Conservation (phyloP, 2,797 vertebrate genomes). For the Macropodus opercularis region DNA sequence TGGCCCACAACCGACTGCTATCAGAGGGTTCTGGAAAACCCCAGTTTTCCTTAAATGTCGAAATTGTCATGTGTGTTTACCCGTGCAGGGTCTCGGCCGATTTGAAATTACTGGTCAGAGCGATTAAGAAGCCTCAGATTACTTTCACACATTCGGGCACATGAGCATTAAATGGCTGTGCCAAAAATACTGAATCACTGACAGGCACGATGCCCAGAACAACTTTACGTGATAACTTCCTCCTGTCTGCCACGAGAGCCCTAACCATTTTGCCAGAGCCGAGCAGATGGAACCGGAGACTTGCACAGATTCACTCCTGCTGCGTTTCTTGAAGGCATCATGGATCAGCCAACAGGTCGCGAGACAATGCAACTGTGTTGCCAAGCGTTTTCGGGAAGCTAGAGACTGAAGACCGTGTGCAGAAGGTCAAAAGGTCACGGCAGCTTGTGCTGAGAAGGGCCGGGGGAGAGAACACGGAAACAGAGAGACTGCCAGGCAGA, state of each 20-base stretch:
- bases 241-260: slow-evolving; percentile 43
- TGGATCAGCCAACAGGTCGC: slow-evolving; percentile 70
- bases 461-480: slow-evolving; percentile 38
- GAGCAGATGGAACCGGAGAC: slow-evolving; percentile 68
- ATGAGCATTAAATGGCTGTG: slow-evolving; percentile 45
- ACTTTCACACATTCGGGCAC: slow-evolving; percentile 63
- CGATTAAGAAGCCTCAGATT: slow-evolving; percentile 58
- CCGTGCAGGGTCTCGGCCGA: slow-evolving; percentile 41
- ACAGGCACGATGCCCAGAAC: slow-evolving; percentile 62
- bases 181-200: slow-evolving; percentile 68
- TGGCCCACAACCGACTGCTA: slow-evolving; percentile 68
- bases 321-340: slow-evolving; percentile 61
- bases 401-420: slow-evolving; percentile 1
- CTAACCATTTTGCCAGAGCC: slow-evolving; percentile 39
- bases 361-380: slow-evolving; percentile 38
- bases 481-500: slow-evolving; percentile 53
- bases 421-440: slow-evolving; percentile 46
- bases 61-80: slow-evolving; percentile 63
- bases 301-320: slow-evolving; percentile 39
- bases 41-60: slow-evolving; percentile 51
- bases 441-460: slow-evolving; percentile 28
- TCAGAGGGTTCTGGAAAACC: slow-evolving; percentile 67
- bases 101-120: slow-evolving; percentile 53
- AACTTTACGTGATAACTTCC: slow-evolving; percentile 65
- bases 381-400: slow-evolving; percentile 16